Conservation (phyloP, 2,113 vertebrate genomes). For the Cervus canadensis region DNA sequence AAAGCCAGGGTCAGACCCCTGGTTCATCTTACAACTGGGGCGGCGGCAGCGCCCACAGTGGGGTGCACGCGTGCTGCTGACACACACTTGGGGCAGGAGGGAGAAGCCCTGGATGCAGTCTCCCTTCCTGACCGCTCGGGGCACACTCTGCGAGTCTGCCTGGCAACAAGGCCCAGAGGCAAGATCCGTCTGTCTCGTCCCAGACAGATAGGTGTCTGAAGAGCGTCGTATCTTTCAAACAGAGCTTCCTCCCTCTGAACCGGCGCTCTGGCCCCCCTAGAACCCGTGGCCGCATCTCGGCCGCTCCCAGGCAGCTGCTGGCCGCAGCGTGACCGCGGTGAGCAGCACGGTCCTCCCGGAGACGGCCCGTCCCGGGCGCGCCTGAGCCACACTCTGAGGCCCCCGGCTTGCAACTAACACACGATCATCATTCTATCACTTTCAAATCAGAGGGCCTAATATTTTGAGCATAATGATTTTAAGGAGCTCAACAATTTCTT, state of each 20-base stretch:
- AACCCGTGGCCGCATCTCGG: rapidly evolving
- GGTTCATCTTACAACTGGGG: rapidly evolving
- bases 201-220: background rate
- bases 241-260: background rate
- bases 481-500: conserved; percentile 72
- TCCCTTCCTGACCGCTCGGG: rapidly evolving
- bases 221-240: background rate
- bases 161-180: background rate
- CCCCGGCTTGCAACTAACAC: conserved; percentile 30
- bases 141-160: background rate
- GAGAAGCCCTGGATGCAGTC: rapidly evolving
- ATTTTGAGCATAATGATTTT: conserved; percentile 70
- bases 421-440: conserved; percentile 39
- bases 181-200: background rate
- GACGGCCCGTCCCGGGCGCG: rapidly evolving
- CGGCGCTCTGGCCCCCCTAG: rapidly evolving
- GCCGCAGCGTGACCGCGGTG: rapidly evolving
- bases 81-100: rapidly evolving
- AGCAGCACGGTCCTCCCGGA: rapidly evolving
- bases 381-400: background rate
- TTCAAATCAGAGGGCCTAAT: conserved; percentile 60
- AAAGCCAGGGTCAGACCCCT: background rate
- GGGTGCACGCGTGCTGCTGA: rapidly evolving
- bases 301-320: background rate
- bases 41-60: rapidly evolving